Conservation (phyloP, 1,140 invertebrate genomes). For the Pseudomyrmex flavicornis region DNA sequence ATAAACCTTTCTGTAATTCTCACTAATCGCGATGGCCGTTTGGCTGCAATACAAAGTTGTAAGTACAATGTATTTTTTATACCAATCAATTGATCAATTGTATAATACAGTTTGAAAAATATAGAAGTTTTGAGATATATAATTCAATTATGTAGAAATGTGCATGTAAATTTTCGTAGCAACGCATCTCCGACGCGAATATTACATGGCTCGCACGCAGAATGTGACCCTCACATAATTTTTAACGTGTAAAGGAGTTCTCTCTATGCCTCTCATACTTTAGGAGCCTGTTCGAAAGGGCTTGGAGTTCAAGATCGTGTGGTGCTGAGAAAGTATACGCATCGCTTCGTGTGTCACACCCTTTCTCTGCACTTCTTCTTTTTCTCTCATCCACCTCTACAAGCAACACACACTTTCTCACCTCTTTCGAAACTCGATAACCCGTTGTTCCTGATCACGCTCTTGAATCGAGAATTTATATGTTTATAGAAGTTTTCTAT, state of each 20-base stretch:
- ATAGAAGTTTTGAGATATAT: too few species aligned
- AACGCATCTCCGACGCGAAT: background rate
- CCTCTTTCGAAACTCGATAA: slow-evolving; percentile 15
- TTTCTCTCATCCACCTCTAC: background rate
- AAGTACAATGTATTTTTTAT: background rate
- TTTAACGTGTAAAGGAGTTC: slow-evolving; percentile 20
- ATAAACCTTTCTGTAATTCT: slow-evolving; percentile 9
- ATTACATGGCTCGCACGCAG: background rate
- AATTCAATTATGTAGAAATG: too few species aligned
- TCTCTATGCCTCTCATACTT: slow-evolving; percentile 53
- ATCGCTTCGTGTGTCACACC: slow-evolving; percentile 54
- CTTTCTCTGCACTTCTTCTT: slow-evolving; percentile 30
- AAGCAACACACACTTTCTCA: background rate
- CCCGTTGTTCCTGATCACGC: background rate
- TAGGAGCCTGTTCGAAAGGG: slow-evolving; percentile 11
- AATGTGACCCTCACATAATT: slow-evolving; percentile 43
- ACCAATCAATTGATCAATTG: background rate
- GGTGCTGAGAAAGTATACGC: slow-evolving; percentile 10
- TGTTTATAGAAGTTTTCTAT: slow-evolving; percentile 29
- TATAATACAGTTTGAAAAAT: too few species aligned
- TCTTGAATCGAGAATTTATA: slow-evolving; percentile 31
- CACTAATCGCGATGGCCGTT: background rate
- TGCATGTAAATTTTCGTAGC: slow-evolving; percentile 9
- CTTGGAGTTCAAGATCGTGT: slow-evolving; percentile 7
- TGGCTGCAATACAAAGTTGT: background rate